Evolutionary conservation across 1,140 invertebrate species (phyloP).

Genomic region (Drosophila ercepeae): DNA sequence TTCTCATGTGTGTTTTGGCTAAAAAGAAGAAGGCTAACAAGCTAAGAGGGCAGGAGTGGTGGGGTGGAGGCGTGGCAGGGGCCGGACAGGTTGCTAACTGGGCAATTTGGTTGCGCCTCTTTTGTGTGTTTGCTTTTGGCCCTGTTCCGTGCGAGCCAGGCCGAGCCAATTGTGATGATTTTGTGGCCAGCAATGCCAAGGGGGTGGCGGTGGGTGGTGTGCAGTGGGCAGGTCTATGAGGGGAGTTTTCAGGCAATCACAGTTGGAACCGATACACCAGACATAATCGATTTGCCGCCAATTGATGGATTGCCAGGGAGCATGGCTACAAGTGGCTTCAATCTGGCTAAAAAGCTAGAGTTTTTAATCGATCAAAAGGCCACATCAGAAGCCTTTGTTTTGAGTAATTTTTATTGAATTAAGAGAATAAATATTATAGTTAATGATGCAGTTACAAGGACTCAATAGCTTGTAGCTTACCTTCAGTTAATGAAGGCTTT

Average conservation of each 20-base stretch:
- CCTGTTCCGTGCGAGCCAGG: conserved; percentile 66
- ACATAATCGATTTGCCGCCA: conserved; percentile 41
- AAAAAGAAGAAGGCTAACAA: background rate
- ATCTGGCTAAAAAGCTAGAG: background rate
- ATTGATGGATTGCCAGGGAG: conserved; percentile 30
- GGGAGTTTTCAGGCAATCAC: conserved; percentile 9
- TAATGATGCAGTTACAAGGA: too few species aligned
- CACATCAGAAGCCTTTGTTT: background rate
- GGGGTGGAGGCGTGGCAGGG: conserved; percentile 6
- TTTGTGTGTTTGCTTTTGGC: conserved; percentile 66
- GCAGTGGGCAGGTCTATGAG: background rate
- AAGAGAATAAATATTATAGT: background rate
- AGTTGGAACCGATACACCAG: conserved; percentile 25
- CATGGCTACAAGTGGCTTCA: conserved; percentile 13
- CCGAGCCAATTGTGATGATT: conserved; percentile 38
- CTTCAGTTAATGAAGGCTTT: too few species aligned
- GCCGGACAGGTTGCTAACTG: conserved; percentile 62
- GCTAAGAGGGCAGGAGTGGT: conserved; percentile 4
- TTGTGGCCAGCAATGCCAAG: background rate
- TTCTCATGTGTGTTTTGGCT: conserved; percentile 18
- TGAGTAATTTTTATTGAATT: background rate
- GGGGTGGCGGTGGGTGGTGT: background rate
- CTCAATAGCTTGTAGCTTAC: too few species aligned
- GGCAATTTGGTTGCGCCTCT: conserved; percentile 63
- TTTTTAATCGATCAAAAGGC: background rate